phyloP scores from a whole-genome alignment of 2,113 vertebrate species.

The Antechinus flavipes region DNA sequence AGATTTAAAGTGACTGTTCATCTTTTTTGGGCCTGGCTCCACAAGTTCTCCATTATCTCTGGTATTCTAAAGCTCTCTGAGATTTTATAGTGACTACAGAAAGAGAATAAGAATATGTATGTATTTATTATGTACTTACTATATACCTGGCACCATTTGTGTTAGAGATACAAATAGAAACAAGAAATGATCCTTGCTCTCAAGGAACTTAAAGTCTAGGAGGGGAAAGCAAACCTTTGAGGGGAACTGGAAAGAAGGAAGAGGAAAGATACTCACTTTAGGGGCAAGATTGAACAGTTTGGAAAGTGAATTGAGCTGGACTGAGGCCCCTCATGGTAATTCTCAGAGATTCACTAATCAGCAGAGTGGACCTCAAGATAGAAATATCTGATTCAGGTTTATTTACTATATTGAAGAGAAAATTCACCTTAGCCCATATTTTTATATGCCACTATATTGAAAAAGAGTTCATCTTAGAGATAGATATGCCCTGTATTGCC shows the following conservation, averaged over 20 bases:
- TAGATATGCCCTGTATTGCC: not conserved
- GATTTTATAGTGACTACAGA: not conserved
- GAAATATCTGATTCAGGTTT: not conserved
- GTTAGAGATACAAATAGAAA: too few relatives aligned
- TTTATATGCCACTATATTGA: not conserved
- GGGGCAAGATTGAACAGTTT: not conserved
- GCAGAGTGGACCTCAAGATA: not conserved
- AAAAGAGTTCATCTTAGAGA: not conserved
- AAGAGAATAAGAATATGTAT: not conserved
- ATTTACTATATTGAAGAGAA: not conserved
- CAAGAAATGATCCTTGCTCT: not conserved
- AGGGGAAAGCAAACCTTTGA: too few relatives aligned
- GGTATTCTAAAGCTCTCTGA: too few relatives aligned
- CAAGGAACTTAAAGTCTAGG: not conserved
- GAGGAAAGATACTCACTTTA: not conserved
- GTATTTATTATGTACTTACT: not conserved
- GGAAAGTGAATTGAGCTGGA: not conserved
- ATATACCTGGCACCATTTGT: too few relatives aligned
- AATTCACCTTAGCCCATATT: not conserved
- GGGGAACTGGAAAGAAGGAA: not conserved
- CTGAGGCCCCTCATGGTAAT: not conserved
- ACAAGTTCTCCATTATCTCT: not conserved
- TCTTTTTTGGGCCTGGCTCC: not conserved
- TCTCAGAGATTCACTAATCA: not conserved
- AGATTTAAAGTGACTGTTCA: not conserved